A percentile compares a stretch with the other conserved stretches of the same genome.
These are phyloP conservation scores for Drosophila emarginata DNA, from an alignment of 2,888 invertebrate species.

Conservation along the genomic window DNA sequence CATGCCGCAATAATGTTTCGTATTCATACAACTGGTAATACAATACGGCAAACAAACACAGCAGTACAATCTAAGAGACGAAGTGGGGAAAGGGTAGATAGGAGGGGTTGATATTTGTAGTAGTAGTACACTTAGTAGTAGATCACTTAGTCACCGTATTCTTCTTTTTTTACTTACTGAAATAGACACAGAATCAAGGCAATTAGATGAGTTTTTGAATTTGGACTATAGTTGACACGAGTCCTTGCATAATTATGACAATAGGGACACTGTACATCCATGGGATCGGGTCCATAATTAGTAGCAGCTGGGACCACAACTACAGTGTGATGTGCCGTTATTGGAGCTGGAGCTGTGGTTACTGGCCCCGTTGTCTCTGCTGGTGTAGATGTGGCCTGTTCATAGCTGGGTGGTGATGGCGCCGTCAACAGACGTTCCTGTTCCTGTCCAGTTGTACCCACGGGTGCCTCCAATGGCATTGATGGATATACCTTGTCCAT, in stretches of 20 bases:
- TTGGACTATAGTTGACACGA: slow-evolving; percentile 81
- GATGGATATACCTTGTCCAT: slow-evolving; percentile 61
- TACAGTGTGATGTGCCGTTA: slow-evolving; percentile 57
- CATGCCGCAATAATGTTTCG: slow-evolving; percentile 78
- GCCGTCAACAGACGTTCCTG: slow-evolving; percentile 45
- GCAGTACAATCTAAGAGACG: slow-evolving; percentile 69
- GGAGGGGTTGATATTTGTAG: neutral
- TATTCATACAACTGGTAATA: slow-evolving; percentile 76
- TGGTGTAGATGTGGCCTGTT: slow-evolving; percentile 68
- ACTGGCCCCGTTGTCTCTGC: slow-evolving; percentile 55
- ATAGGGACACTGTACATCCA: slow-evolving; percentile 82
- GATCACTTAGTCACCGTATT: slow-evolving; percentile 3
- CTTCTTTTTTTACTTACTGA: slow-evolving; percentile 67
- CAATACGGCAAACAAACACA: slow-evolving; percentile 78
- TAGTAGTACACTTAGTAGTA: neutral
- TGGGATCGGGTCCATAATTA: slow-evolving; percentile 82
- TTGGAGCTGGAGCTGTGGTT: neutral
- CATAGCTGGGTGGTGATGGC: slow-evolving; percentile 63
- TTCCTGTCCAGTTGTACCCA: slow-evolving; percentile 39
- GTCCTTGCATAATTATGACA: slow-evolving; percentile 83
- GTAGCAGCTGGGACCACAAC: slow-evolving; percentile 64
- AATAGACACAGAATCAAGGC: slow-evolving; percentile 83
- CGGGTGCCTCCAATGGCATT: slow-evolving; percentile 53
- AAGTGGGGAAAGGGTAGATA: neutral
- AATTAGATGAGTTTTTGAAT: slow-evolving; percentile 84